phyloP scores from a whole-genome alignment of 2,797 vertebrate species.

The Darevskia mixta region DNA sequence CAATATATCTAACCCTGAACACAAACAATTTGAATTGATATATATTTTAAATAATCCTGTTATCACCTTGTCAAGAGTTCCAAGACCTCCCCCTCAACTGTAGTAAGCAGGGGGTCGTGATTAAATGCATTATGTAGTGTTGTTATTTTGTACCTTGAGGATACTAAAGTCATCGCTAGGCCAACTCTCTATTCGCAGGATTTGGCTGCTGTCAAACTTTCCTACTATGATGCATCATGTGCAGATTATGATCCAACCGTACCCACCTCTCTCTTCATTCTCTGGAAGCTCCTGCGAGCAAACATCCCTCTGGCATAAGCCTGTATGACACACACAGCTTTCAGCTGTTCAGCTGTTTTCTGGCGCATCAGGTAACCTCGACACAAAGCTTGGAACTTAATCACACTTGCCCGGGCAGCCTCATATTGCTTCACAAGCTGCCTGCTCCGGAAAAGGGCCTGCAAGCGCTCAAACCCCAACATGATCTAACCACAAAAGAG shows the following conservation, averaged over 20 bases:
- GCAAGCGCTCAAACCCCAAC: constrained; percentile 90
- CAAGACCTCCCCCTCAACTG: not conserved
- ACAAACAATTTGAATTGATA: not conserved
- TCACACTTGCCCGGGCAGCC: constrained; percentile 69
- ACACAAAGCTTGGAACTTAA: constrained; percentile 84
- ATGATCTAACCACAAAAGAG: constrained; percentile 79
- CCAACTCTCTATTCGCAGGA: not conserved
- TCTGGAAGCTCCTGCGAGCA: constrained; percentile 78
- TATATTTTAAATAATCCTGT: not conserved
- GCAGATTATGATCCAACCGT: not conserved
- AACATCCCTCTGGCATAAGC: constrained; percentile 87
- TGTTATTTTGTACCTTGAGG: not conserved
- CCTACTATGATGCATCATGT: not conserved
- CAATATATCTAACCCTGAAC: not conserved
- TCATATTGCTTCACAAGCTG: constrained; percentile 82
- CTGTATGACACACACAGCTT: constrained; percentile 87
- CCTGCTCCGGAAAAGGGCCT: constrained; percentile 86
- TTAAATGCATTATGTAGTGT: not conserved
- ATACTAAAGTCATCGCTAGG: not conserved
- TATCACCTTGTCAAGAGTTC: not conserved
- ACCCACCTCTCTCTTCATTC: constrained; percentile 81
- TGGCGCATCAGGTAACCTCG: constrained; percentile 86
- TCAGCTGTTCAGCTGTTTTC: constrained; percentile 80
- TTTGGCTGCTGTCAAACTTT: not conserved
- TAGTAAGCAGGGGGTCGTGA: not conserved